phyloP scores from a whole-genome alignment of 2,797 vertebrate species.

The Gambusia yucatana region DNA sequence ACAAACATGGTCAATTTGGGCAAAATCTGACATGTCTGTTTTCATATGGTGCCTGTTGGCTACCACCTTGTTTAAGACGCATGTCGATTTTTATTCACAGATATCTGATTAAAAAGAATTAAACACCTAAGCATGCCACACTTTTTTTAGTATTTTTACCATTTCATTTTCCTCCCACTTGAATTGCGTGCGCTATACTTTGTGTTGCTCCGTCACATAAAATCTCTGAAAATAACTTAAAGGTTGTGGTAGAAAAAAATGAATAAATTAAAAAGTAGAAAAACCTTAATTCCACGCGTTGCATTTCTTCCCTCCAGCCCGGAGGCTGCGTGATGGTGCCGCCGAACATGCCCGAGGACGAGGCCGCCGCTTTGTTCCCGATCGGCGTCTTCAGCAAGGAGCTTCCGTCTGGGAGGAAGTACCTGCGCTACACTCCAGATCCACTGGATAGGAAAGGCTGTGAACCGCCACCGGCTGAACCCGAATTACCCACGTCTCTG shows the following conservation, averaged over 20 bases:
- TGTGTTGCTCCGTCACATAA: background rate
- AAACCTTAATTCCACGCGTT: background rate
- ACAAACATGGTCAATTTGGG: background rate
- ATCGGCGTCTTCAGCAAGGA: slow-evolving; percentile 89
- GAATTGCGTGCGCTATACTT: background rate
- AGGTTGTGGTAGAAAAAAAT: background rate
- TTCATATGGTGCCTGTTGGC: background rate
- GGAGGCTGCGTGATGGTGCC: slow-evolving; percentile 92
- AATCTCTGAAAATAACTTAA: background rate
- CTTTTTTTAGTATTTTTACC: background rate
- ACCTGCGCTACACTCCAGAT: slow-evolving; percentile 91
- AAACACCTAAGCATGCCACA: background rate
- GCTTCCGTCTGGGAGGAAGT: slow-evolving; percentile 90
- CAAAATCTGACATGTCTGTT: background rate
- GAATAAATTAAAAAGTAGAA: background rate
- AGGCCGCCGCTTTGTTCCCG: slow-evolving; percentile 87
- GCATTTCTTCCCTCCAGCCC: slow-evolving; percentile 67
- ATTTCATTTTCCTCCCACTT: background rate
- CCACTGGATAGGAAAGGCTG: slow-evolving; percentile 40
- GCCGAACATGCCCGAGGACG: slow-evolving; percentile 87
- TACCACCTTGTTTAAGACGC: background rate
- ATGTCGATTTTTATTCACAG: background rate
- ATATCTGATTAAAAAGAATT: background rate
- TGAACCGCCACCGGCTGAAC: slow-evolving; percentile 9
- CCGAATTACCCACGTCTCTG: background rate